phyloP scores from a whole-genome alignment of 2,888 invertebrate genomes.

The Artemia sp. region DNA sequence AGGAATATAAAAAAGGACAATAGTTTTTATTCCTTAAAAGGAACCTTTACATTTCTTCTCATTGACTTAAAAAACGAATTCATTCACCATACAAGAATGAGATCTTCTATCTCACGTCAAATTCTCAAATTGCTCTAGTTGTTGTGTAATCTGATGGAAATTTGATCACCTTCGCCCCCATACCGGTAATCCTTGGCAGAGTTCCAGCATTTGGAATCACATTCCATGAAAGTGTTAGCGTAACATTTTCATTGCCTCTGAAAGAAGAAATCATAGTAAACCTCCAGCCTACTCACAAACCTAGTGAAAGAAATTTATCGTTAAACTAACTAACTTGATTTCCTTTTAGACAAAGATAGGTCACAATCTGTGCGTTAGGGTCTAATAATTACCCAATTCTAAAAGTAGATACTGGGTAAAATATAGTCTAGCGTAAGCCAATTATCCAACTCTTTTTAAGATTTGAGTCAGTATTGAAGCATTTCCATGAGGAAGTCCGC shows the following conservation, averaged over 20 bases:
- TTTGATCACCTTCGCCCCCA: conserved; percentile 66
- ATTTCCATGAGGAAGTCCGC: too few species aligned
- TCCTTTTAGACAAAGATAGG: neutral
- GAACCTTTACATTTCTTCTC: too few species aligned
- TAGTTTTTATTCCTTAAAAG: too few species aligned
- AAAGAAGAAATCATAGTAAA: conserved; percentile 31
- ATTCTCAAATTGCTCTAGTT: conserved; percentile 28
- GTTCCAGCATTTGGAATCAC: conserved; percentile 96
- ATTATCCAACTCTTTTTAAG: too few species aligned
- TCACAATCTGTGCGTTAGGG: neutral
- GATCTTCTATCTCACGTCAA: too few species aligned
- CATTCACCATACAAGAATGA: too few species aligned
- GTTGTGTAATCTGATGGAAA: conserved; percentile 77
- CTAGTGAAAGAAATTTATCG: conserved; percentile 8
- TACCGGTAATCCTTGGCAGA: conserved; percentile 65
- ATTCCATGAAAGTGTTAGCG: conserved; percentile 88
- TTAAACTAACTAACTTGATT: conserved; percentile 1
- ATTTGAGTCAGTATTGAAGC: too few species aligned
- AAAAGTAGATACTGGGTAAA: too few species aligned
- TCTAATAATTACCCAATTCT: too few species aligned
- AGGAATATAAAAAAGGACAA: too few species aligned
- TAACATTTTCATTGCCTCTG: conserved; percentile 83
- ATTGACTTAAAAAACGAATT: too few species aligned
- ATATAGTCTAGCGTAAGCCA: too few species aligned
- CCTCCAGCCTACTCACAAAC: neutral